These are phyloP conservation scores for Tetranychus urticae DNA, from an alignment of 1,140 invertebrate genomes.

Conservation along the genomic window DNA sequence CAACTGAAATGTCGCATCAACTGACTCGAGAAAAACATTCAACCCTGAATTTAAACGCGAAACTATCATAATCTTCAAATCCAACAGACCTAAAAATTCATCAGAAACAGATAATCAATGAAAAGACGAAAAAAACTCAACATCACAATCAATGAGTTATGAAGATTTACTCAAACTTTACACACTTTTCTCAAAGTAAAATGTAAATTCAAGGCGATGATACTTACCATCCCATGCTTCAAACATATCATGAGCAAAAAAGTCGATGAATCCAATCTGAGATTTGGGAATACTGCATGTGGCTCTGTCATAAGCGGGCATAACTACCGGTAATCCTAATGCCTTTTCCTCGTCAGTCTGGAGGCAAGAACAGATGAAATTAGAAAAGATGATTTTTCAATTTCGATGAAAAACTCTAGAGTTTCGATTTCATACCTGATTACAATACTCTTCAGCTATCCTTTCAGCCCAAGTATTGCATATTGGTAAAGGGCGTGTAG, in stretches of 20 bases:
- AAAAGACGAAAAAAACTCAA: background rate
- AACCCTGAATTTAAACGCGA: no score
- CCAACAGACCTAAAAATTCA: no score
- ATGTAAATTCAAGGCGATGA: background rate
- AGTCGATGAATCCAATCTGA: conserved; percentile 88
- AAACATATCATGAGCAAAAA: conserved; percentile 89
- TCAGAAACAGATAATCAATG: background rate
- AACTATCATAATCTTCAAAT: no score
- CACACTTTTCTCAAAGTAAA: background rate
- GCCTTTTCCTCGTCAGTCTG: conserved; percentile 80
- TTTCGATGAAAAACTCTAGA: background rate
- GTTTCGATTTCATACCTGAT: conserved; percentile 29
- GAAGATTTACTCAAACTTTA: background rate
- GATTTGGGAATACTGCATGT: conserved; percentile 85
- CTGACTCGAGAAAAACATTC: no score
- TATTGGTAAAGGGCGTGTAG: conserved; percentile 49
- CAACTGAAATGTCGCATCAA: no score
- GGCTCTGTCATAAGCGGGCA: conserved; percentile 81
- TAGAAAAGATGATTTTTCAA: background rate
- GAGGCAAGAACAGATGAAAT: conserved; percentile 5
- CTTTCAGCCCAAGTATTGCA: conserved; percentile 76
- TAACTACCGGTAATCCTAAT: conserved; percentile 60
- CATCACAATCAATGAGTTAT: background rate
- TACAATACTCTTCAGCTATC: conserved; percentile 71
- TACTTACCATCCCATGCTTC: conserved; percentile 76